Percentiles rank a stretch among this genome's conserved stretches.
Conservation (phyloP, 2,888 invertebrate genomes). For the Microctonus aethiopoides region DNA sequence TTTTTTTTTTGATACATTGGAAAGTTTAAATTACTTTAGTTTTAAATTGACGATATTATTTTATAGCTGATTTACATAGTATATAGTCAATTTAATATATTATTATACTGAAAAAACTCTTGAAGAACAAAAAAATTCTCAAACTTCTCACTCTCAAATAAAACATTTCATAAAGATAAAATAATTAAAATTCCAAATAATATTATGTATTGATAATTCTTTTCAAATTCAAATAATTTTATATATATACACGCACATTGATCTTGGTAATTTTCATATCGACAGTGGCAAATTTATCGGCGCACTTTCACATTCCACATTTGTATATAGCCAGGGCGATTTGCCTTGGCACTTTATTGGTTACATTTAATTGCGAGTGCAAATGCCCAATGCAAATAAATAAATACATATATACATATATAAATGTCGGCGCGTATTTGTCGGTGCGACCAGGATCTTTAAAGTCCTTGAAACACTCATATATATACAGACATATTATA, state of each 20-base stretch:
- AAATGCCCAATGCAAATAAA: conserved; percentile 10
- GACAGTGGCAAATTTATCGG: conserved; percentile 30
- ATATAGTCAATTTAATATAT: too few species aligned
- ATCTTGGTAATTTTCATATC: conserved; percentile 22
- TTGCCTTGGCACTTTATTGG: conserved; percentile 35
- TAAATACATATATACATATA: background rate
- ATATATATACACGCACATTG: background rate
- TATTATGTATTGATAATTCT: background rate
- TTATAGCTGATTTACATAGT: too few species aligned
- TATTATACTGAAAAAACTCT: too few species aligned
- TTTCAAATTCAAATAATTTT: background rate
- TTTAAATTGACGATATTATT: too few species aligned
- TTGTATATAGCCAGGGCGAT: conserved; percentile 26
- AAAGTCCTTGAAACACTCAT: conserved; percentile 26
- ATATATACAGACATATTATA: background rate
- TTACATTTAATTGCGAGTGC: conserved; percentile 34
- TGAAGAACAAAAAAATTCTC: too few species aligned
- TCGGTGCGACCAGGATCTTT: conserved; percentile 24
- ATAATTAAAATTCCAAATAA: background rate
- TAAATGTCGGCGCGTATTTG: conserved; percentile 15
- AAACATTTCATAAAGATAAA: background rate
- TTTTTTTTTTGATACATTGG: too few species aligned
- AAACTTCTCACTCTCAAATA: too few species aligned
- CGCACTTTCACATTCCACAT: conserved; percentile 33
- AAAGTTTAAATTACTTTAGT: too few species aligned